Percentiles rank a stretch among this genome's conserved stretches.
These are phyloP conservation scores for Catonia carolina DNA, from an alignment of 2,888 invertebrate genomes.

Conservation along the genomic window DNA sequence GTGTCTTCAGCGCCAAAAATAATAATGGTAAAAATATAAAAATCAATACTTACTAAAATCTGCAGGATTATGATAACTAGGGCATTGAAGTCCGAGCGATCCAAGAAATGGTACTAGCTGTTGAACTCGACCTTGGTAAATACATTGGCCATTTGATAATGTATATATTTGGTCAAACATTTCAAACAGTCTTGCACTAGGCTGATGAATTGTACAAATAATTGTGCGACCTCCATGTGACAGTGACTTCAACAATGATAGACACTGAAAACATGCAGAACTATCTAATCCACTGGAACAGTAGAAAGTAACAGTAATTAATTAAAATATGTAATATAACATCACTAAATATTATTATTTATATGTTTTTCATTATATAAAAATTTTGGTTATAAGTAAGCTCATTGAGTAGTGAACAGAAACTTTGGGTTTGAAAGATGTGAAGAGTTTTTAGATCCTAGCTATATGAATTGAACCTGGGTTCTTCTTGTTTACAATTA, in stretches of 20 bases:
- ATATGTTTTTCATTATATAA: not conserved
- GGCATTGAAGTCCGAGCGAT: slow-evolving; percentile 79
- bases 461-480: too few species aligned
- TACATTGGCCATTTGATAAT: slow-evolving; percentile 86
- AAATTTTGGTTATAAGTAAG: not conserved
- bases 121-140: slow-evolving; percentile 79
- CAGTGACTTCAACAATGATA: slow-evolving; percentile 78
- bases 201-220: slow-evolving; percentile 95
- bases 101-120: slow-evolving; percentile 84
- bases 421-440: not conserved
- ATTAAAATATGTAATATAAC: too few species aligned
- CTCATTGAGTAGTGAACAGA: not conserved
- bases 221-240: slow-evolving; percentile 83
- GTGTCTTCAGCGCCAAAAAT: too few species aligned
- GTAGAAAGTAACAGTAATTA: too few species aligned
- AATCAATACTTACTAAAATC: slow-evolving; percentile 67
- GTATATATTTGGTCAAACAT: slow-evolving; percentile 92
- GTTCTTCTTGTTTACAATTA: too few species aligned
- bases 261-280: slow-evolving; percentile 88
- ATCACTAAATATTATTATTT: not conserved
- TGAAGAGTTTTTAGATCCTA: too few species aligned
- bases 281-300: slow-evolving; percentile 74
- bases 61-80: slow-evolving; percentile 94
- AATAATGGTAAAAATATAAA: not conserved
- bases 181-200: slow-evolving; percentile 89